A percentile compares a stretch with the other conserved stretches of the same genome.
Conservation (phyloP, 2,113 vertebrate species). For the Toxotes chatareus region DNA sequence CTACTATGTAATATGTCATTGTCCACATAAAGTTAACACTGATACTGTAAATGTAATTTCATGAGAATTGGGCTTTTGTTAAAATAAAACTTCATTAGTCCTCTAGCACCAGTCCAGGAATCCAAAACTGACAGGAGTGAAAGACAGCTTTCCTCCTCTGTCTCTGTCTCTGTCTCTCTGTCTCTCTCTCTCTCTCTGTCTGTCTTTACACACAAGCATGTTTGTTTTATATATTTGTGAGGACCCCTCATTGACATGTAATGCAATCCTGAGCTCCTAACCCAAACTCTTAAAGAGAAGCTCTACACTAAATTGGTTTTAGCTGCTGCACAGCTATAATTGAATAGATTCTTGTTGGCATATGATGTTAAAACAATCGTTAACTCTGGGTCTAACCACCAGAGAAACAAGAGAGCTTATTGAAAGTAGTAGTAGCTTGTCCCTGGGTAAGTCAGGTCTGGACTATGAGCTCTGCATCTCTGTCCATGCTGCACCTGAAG, state of each 20-base stretch:
- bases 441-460: neutral
- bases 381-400: neutral
- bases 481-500: neutral
- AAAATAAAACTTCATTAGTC: constrained; percentile 38
- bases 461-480: neutral
- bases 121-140: neutral
- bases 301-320: too few species aligned
- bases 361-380: too few species aligned
- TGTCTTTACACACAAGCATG: too few species aligned
- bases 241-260: too few species aligned
- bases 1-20: neutral
- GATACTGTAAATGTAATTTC: constrained; percentile 22
- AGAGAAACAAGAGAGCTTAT: neutral
- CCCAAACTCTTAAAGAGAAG: too few species aligned
- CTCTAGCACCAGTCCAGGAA: constrained; percentile 27
- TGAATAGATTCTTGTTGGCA: too few species aligned
- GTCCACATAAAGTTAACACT: constrained; percentile 3
- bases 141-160: too few species aligned
- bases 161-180: neutral
- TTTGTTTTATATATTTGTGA: too few species aligned
- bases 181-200: neutral
- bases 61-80: constrained; percentile 28
- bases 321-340: too few species aligned
- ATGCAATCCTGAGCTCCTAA: too few species aligned
- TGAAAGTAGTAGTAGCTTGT: neutral